phyloP scores from a whole-genome alignment of 2,113 vertebrate species.

The Rhinichthys klamathensis region DNA sequence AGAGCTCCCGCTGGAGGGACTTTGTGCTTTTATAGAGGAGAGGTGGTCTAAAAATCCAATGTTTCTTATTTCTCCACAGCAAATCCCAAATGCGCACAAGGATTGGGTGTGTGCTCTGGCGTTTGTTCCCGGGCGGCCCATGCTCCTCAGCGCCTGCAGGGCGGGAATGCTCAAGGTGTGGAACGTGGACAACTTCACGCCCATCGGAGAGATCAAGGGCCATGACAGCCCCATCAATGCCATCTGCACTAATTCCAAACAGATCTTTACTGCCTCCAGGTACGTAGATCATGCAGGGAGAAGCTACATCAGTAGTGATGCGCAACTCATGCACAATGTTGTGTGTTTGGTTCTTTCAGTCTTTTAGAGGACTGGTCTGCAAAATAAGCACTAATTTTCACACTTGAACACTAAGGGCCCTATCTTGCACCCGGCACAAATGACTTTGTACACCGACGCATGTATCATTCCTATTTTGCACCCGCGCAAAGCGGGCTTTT shows the following conservation, averaged over 20 bases:
- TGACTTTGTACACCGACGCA: no score
- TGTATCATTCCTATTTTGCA: no score
- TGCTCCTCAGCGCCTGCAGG: conserved; percentile 93
- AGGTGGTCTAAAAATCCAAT: neutral
- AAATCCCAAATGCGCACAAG: conserved; percentile 97
- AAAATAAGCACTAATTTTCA: no score
- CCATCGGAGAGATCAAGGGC: conserved; percentile 91
- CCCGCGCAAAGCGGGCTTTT: no score
- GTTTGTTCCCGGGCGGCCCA: conserved; percentile 87
- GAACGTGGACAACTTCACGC: conserved; percentile 95
- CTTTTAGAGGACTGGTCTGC: neutral
- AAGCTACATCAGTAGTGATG: no score
- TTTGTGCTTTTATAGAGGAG: neutral
- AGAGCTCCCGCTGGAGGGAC: no score
- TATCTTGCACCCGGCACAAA: no score
- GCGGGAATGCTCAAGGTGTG: conserved; percentile 94
- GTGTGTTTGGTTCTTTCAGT: neutral
- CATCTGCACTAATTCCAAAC: conserved; percentile 92
- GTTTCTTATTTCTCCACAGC: conserved; percentile 72
- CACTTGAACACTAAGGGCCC: no score
- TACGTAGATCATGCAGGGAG: conserved; percentile 57
- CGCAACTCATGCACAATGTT: neutral
- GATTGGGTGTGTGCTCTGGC: conserved; percentile 98
- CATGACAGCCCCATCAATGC: conserved; percentile 97
- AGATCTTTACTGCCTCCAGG: conserved; percentile 98